Evolutionary conservation across 2,113 vertebrate species (phyloP).

Genomic region (Meleagris gallopavo): DNA sequence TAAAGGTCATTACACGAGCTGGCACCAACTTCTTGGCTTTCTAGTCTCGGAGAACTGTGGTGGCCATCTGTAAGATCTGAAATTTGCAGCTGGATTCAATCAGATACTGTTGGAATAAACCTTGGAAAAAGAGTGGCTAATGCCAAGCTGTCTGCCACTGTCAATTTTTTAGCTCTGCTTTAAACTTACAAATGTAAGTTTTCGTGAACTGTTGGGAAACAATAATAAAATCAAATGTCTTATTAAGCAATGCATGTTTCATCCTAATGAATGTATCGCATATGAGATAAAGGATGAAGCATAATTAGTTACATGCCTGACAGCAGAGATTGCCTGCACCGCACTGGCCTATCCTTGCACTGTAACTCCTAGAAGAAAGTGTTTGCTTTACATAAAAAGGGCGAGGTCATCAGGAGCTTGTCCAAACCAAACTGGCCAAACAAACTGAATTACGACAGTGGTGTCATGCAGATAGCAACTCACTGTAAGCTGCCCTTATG

Average conservation of each 20-base stretch:
- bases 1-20: conserved; percentile 51
- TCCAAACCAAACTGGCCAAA: background rate
- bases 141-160: conserved; percentile 49
- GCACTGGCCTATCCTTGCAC: background rate
- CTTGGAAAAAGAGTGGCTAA: conserved; percentile 56
- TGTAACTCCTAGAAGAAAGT: conserved; percentile 11
- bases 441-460: background rate
- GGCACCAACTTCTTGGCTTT: conserved; percentile 22
- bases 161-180: conserved; percentile 62
- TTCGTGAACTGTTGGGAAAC: conserved; percentile 50
- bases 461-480: background rate
- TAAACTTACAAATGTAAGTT: conserved; percentile 52
- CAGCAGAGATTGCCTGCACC: background rate
- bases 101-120: conserved; percentile 56
- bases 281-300: conserved; percentile 10
- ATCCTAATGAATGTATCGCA: background rate
- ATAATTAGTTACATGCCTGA: background rate
- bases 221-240: conserved; percentile 54
- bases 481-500: background rate
- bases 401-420: conserved; percentile 6
- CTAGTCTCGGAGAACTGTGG: conserved; percentile 13
- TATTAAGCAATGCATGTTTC: conserved; percentile 39
- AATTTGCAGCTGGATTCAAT: conserved; percentile 71
- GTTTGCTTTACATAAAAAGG: background rate
- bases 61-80: conserved; percentile 51